phyloP scores from a whole-genome alignment of 2,113 vertebrate species.

The Esox niger region DNA sequence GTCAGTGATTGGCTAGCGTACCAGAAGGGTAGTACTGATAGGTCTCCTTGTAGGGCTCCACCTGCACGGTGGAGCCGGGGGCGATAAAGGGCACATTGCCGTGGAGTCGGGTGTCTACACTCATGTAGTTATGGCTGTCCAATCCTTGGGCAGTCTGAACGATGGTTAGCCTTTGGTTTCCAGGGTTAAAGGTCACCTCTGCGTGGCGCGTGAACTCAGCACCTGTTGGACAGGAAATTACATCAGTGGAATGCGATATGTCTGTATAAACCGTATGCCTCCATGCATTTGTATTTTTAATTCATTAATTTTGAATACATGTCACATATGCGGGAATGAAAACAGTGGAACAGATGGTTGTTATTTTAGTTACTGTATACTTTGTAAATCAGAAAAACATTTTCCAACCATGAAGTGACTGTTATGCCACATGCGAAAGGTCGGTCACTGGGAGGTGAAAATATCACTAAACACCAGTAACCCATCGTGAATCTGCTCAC shows the following conservation, averaged over 20 bases:
- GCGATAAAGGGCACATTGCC: constrained; percentile 82
- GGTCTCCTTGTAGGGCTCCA: constrained; percentile 84
- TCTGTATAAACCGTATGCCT: no score
- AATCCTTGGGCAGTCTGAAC: constrained; percentile 82
- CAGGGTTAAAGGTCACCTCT: constrained; percentile 85
- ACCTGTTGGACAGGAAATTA: constrained; percentile 65
- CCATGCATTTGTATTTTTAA: no score
- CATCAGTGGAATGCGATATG: no score
- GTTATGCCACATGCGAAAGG: no score
- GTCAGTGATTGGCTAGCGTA: constrained; percentile 45
- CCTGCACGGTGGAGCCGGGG: constrained; percentile 70
- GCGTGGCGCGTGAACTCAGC: constrained; percentile 82
- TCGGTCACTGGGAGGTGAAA: no score
- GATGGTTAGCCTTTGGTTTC: constrained; percentile 79
- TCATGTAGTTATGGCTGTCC: constrained; percentile 85
- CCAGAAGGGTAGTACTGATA: constrained; percentile 87
- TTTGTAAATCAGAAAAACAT: no score
- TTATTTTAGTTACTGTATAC: no score
- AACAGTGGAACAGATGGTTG: no score
- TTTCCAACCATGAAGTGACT: no score
- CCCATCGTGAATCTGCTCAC: constrained; percentile 63
- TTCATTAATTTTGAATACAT: no score
- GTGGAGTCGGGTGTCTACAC: constrained; percentile 76
- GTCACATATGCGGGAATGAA: no score
- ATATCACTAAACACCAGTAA: not conserved